Evolutionary conservation across 1,140 invertebrate genomes (phyloP), one percentile per base, ranked within the genome.

Genomic region (Diprion similis): DNA sequence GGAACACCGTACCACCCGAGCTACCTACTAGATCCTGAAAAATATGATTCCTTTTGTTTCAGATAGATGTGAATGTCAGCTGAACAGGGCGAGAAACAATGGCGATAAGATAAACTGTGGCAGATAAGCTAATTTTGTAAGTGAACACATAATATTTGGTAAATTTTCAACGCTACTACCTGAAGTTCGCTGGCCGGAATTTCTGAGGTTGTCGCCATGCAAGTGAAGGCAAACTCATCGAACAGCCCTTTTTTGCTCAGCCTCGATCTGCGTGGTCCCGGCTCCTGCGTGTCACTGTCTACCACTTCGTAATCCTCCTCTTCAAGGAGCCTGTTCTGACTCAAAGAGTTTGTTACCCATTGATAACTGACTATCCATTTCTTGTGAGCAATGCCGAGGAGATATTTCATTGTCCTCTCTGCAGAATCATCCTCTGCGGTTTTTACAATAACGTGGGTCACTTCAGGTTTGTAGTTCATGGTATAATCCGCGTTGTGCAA

Each of bases 261-360:
- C 3, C 82, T 71, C 1, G 80, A 81, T 10, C 59, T 79, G 47
- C 72, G 78, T n/a, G 80, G 73, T 1, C 77, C 80, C 0, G 51
- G 45, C 46, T 75, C 74, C 1, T 71, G 47, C 10, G 68, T 66
- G 1, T 24, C 46, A 8, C 45, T 51, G 48, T 77, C 78, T 0
- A 81, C 71, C 0, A 71, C 90, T 80, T 79, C 87, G 80, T 83
- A 89, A 81, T 77, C 83, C 83, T 71, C 91, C 90, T 68, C 93
- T 90, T 75, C 90, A 78, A 74, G 86, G 69, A 73, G 86, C 79
- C 70, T 83, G 86, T 79, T 91, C 92, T 77, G 89, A 79, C 90
- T 90, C 11, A 93, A 87, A 76, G 91, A 91, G 71, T 93, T 90
- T 2, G 91, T 87, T 11, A 94, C 78, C 93, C 93, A 94, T 65